phyloP scores from a whole-genome alignment of 2,113 vertebrate genomes.

The Geothlypis trichas region DNA sequence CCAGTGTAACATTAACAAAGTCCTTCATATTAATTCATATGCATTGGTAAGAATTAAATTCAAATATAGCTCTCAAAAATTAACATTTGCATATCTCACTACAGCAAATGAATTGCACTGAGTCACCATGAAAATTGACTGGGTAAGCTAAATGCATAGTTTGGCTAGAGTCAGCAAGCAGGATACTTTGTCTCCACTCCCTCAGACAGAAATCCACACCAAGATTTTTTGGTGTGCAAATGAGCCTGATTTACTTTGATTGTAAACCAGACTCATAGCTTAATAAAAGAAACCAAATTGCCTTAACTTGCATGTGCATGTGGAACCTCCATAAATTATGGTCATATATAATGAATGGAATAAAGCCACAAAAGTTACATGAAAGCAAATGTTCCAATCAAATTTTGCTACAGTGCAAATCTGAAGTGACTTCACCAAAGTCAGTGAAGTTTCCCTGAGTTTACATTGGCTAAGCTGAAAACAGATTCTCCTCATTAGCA shows the following conservation, averaged over 20 bases:
- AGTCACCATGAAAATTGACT: conserved; percentile 59
- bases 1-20: neutral
- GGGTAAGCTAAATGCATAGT: conserved; percentile 40
- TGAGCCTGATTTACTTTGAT: conserved; percentile 65
- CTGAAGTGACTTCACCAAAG: conserved; percentile 52
- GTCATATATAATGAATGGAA: conserved; percentile 51
- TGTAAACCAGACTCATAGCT: conserved; percentile 65
- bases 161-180: conserved; percentile 60
- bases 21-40: neutral
- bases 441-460: neutral
- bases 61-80: neutral
- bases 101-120: conserved; percentile 49
- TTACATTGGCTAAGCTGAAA: conserved; percentile 46
- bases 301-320: conserved; percentile 66
- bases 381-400: conserved; percentile 56
- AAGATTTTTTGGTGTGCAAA: conserved; percentile 71
- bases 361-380: conserved; percentile 57
- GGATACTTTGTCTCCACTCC: conserved; percentile 53
- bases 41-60: neutral
- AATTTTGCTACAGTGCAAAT: conserved; percentile 39
- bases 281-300: conserved; percentile 69
- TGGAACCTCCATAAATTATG: conserved; percentile 58
- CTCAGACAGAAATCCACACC: conserved; percentile 62
- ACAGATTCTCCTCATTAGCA: conserved; percentile 29
- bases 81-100: conserved; percentile 53